Evolutionary conservation across 30 jellyfish, hydroid and myxozoan genomes (phyloP), one percentile per base, ranked within the genome.

Genomic region (Turritopsis rubra): DNA sequence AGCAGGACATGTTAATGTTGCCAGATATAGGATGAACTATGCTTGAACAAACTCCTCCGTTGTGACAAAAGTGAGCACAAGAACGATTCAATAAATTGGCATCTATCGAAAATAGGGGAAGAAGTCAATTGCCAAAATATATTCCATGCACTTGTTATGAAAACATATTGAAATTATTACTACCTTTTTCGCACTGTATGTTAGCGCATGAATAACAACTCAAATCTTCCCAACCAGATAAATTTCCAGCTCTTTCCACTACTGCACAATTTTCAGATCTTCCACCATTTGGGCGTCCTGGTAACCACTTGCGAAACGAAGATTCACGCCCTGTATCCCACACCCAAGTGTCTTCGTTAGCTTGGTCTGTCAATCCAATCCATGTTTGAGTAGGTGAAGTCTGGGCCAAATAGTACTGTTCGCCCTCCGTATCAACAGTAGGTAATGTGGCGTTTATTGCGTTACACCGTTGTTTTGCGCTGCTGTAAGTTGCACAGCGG

Each of bases 161-260:
- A 0, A 0, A 60, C 22, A 60, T 60, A 23, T 68, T 1, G 77
- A 8, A 68, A 0, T 22, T 68, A 7, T 27, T 68, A 0, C 9
- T 74, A 80, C 87, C 87, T 80, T 52, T 18, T 26, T 41, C 78
- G 7, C 87, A 80, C 1, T 24, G 54, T 18, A 80, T 80, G n/a
- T 65, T 41, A 16, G 24, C 52, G 65, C 81, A 17, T 26, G 31
- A 24, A 16, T 53, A 54, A 54, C 87, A 80, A 3, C 21, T 3
- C 21, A 18, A 16, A 60, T 80, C 87, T 5, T 22, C 81, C 87
- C 87, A 80, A 24, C 87, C 87, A 68, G 77, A 23, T 9, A 19
- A 23, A 68, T 68, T 68, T 21, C 53, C 52, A 31, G 8, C 21
- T 53, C 41, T 53, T 21, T 65, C 77, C 1, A 31, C 52, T 22